These are phyloP conservation scores for Diabrotica balteata DNA, from an alignment of 2,888 invertebrate species.

Conservation along the genomic window DNA sequence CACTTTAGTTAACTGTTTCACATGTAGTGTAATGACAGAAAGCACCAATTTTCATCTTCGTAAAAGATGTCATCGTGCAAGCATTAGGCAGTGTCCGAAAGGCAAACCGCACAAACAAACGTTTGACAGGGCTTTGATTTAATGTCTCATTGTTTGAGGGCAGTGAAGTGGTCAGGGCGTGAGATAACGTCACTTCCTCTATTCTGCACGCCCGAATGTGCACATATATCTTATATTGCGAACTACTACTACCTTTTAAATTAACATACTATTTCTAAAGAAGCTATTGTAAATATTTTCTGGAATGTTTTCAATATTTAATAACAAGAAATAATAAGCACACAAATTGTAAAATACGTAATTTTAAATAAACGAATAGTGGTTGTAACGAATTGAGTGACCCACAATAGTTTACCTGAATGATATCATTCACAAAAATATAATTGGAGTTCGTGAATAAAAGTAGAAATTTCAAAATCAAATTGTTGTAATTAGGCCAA, in stretches of 20 bases:
- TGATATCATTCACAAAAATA: no score
- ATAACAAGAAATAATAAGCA: no score
- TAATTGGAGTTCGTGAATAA: no score
- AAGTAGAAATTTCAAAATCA: no score
- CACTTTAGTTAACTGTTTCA: constrained; percentile 21
- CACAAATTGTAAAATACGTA: no score
- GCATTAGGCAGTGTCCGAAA: constrained; percentile 38
- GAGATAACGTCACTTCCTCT: constrained; percentile 57
- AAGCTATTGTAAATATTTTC: no score
- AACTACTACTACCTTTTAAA: constrained; percentile 12
- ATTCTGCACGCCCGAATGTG: constrained; percentile 48
- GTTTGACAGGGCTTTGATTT: constrained; percentile 56
- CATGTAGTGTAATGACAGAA: constrained; percentile 24
- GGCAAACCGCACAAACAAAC: constrained; percentile 31
- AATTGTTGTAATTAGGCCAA: no score
- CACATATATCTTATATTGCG: constrained; percentile 36
- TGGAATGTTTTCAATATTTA: no score
- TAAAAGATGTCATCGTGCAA: constrained; percentile 48
- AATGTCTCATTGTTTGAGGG: constrained; percentile 57
- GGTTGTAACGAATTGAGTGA: no score
- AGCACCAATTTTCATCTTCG: constrained; percentile 29
- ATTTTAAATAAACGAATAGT: no score
- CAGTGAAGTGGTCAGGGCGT: constrained; percentile 58
- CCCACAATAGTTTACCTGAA: no score
- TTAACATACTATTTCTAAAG: no score